phyloP scores from a whole-genome alignment of 2,888 invertebrate genomes.

The Crepidodera aurea region DNA sequence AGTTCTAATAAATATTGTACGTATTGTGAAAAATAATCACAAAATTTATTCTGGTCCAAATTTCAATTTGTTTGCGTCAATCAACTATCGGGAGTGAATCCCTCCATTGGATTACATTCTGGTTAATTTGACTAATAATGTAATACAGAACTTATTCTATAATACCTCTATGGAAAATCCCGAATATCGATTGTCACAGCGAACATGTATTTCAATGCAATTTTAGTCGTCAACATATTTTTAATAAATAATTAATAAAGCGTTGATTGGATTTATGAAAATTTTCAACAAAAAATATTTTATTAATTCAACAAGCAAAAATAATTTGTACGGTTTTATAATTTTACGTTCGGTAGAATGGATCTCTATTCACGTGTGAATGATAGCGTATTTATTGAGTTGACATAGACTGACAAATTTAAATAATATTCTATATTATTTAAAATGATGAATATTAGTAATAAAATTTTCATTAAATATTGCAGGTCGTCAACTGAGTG shows the following conservation, averaged over 20 bases:
- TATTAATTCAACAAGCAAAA: not conserved
- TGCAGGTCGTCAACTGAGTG: not conserved
- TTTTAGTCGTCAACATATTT: too few species aligned
- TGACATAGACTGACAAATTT: constrained; percentile 29
- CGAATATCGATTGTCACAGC: too few species aligned
- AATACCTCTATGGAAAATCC: too few species aligned
- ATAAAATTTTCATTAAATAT: not conserved
- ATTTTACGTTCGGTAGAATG: not conserved
- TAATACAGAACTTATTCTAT: too few species aligned
- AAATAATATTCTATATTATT: constrained; percentile 26
- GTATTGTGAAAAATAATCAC: too few species aligned
- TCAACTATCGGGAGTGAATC: too few species aligned
- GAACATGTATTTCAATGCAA: too few species aligned
- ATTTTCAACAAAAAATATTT: not conserved
- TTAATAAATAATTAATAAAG: not conserved
- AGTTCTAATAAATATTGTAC: too few species aligned
- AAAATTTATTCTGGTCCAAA: too few species aligned
- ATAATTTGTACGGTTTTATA: not conserved
- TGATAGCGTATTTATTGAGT: constrained; percentile 28
- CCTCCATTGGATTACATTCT: too few species aligned
- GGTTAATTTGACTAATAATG: too few species aligned
- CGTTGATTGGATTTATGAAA: not conserved
- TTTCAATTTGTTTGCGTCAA: too few species aligned
- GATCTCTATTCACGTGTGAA: constrained; percentile 25
- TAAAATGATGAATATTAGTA: constrained; percentile 12